phyloP scores from a whole-genome alignment of 1,140 invertebrate genomes.

The Drosophila mauritiana region DNA sequence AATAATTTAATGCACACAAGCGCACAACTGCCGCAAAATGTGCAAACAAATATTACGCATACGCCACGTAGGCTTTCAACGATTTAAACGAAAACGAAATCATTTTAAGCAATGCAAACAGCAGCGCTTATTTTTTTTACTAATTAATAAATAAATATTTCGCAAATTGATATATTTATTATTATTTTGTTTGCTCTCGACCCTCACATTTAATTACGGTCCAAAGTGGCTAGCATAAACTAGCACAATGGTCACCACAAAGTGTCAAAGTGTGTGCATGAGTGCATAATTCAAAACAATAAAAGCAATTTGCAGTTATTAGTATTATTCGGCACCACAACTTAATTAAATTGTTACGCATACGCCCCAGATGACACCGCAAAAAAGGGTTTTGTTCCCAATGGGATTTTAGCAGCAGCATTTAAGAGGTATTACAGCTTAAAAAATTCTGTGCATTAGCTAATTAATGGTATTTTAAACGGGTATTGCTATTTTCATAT shows the following conservation, averaged over 20 bases:
- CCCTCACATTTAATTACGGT: conserved; percentile 3
- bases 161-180: conserved; percentile 23
- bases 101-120: conserved; percentile 25
- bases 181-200: conserved; percentile 19
- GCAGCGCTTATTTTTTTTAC: background rate
- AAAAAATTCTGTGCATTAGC: too few species aligned
- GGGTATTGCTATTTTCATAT: too few species aligned
- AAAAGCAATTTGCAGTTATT: conserved; percentile 59
- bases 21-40: conserved; percentile 24
- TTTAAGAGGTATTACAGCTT: background rate
- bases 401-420: conserved; percentile 12
- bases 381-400: conserved; percentile 1
- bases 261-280: conserved; percentile 36
- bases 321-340: conserved; percentile 60
- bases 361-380: conserved; percentile 40
- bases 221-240: conserved; percentile 8
- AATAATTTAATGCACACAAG: conserved; percentile 48
- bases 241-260: conserved; percentile 24
- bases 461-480: too few species aligned
- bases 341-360: conserved; percentile 74
- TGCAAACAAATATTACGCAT: conserved; percentile 52
- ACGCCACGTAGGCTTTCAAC: conserved; percentile 25
- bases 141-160: conserved; percentile 48
- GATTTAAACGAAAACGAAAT: conserved; percentile 32
- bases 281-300: conserved; percentile 63